Evolutionary conservation across 2,888 invertebrate genomes (phyloP).

Genomic region (Venusia cambrica): DNA sequence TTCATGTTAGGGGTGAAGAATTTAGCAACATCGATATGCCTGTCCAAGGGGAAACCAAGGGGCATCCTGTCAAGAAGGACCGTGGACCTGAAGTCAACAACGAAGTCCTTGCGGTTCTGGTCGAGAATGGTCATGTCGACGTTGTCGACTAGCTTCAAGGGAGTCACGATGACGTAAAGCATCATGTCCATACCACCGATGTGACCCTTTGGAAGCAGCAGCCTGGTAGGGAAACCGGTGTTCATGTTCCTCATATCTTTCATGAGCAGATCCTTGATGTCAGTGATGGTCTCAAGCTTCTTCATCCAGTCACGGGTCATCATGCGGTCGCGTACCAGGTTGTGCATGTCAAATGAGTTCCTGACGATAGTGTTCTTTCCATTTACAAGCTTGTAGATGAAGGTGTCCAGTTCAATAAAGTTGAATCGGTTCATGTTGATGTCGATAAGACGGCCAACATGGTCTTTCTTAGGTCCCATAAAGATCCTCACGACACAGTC

Average conservation of each 20-base stretch:
- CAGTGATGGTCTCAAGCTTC: slow-evolving; percentile 78
- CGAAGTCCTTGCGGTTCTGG: slow-evolving; percentile 65
- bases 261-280: slow-evolving; percentile 50
- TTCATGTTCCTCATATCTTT: slow-evolving; percentile 71
- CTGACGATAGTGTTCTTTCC: slow-evolving; percentile 85
- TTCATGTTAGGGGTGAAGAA: slow-evolving; percentile 86
- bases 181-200: slow-evolving; percentile 84
- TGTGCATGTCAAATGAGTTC: slow-evolving; percentile 84
- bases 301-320: slow-evolving; percentile 84
- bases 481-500: slow-evolving; percentile 84
- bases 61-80: slow-evolving; percentile 82
- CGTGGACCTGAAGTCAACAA: slow-evolving; percentile 59
- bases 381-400: slow-evolving; percentile 80
- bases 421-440: slow-evolving; percentile 81
- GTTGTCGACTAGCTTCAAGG: slow-evolving; percentile 69
- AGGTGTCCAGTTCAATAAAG: slow-evolving; percentile 84
- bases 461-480: slow-evolving; percentile 86
- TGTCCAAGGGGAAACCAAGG: slow-evolving; percentile 82
- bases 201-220: slow-evolving; percentile 86
- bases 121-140: slow-evolving; percentile 57
- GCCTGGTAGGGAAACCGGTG: slow-evolving; percentile 86
- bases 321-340: slow-evolving; percentile 84
- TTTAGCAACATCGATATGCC: slow-evolving; percentile 78
- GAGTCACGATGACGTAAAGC: slow-evolving; percentile 83
- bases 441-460: slow-evolving; percentile 76